Base-by-base conservation (phyloP, 2,113 vertebrate genomes). In the Elanoides forficatus region DNA sequence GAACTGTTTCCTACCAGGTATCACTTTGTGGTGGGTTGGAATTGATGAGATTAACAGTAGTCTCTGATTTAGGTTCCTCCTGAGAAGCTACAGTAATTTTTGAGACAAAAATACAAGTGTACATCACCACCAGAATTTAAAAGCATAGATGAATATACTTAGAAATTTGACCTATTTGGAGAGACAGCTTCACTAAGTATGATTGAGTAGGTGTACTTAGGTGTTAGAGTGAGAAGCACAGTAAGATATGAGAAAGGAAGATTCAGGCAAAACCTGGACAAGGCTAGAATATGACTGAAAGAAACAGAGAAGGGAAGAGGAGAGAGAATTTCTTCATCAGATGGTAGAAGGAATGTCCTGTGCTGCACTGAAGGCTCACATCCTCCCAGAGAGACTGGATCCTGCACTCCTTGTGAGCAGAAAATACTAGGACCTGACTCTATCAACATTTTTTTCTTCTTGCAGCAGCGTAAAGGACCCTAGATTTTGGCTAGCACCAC, bases 81-180 rank as follows among this genome's bases (percentile, higher is more conserved):
- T 70, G 75, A 88, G 75, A 92, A 90, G 32, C 10, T 20, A 32
- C 34, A 32, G 58, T 56, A 73, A 42, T 60, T 76, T 94, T 73
- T 52, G 40, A 58, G 88, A 60, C 53, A 90, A 95, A 95, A 96
- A 62, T 56, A 32, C 18, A 40, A 48, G 32, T 62, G 34, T 48
- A 36, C 15, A 13, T 29, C 88, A 62, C 10, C 29, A 34, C 9
- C 2, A 0, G 40, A 92, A 90, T 83, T 70, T 80, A 80, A 95
- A 92, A 30, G 11, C 30, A 23, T 48, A 22, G 0, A 1, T 65
- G 40, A 79, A 68, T 68, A 86, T 43, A 56, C 79, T 92, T 88
- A 92, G 85, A 83, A 92, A 86, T 82, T n/a, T 68, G 79, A 92
- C 60, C 79, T 93, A 34, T 92, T 92, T 93, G 79, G 48, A 82